Conservation (phyloP, 2,113 vertebrate genomes). For the Heptranchias perlo region DNA sequence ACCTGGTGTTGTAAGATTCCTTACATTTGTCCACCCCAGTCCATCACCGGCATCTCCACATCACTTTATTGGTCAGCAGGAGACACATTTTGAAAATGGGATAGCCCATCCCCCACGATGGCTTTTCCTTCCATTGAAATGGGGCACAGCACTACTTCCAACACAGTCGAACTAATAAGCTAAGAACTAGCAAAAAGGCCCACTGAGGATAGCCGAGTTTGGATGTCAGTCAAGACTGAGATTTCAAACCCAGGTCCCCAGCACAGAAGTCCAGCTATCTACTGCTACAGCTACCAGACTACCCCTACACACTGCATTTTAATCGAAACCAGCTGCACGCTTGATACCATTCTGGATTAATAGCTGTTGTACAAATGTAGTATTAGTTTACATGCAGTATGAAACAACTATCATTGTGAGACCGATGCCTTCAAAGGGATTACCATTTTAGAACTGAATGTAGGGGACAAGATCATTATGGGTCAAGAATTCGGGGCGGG, state of each 20-base stretch:
- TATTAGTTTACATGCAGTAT: background rate
- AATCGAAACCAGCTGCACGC: slow-evolving; percentile 28
- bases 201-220: slow-evolving; percentile 5
- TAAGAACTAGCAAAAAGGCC: background rate
- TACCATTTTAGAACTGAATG: background rate
- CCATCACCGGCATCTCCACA: too few relatives aligned
- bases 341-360: background rate
- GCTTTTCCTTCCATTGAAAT: background rate
- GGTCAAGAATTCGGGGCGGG: too few relatives aligned
- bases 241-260: slow-evolving; percentile 2
- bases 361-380: slow-evolving; percentile 8
- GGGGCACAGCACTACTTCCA: background rate
- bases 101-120: background rate
- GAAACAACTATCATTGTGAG: background rate
- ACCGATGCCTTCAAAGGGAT: background rate
- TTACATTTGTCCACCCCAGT: too few relatives aligned
- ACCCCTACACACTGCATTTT: slow-evolving; percentile 2
- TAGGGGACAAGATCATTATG: background rate
- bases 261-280: background rate
- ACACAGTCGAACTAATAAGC: background rate
- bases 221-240: slow-evolving; percentile 1
- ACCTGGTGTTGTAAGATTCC: too few relatives aligned
- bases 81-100: background rate
- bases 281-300: slow-evolving; percentile 12
- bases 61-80: background rate